These are phyloP conservation scores for Xyrichtys novacula DNA, from an alignment of 2,797 vertebrate genomes.

Conservation along the genomic window DNA sequence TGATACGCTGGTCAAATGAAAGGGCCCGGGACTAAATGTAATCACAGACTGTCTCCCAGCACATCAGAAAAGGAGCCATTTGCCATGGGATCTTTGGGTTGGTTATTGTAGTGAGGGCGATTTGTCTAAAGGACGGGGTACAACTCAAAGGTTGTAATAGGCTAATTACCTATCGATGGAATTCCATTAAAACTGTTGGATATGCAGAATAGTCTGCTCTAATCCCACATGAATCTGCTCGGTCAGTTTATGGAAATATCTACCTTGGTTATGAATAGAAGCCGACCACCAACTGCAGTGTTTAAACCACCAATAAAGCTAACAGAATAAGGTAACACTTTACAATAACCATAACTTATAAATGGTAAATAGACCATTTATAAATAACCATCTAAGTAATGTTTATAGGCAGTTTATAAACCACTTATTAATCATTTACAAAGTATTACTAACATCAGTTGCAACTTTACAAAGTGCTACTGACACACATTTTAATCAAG, in stretches of 20 bases:
- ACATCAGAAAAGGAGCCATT: slow-evolving; percentile 77
- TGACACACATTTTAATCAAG: too few relatives aligned
- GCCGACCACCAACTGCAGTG: not conserved
- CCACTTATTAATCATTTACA: too few relatives aligned
- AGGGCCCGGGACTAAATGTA: slow-evolving; percentile 72
- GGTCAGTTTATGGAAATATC: slow-evolving; percentile 31
- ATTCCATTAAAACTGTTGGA: slow-evolving; percentile 65
- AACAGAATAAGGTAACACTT: not conserved
- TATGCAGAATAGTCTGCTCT: slow-evolving; percentile 43
- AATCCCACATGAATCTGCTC: slow-evolving; percentile 34
- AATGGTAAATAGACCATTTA: too few relatives aligned
- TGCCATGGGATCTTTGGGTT: slow-evolving; percentile 64
- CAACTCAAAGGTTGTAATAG: slow-evolving; percentile 74
- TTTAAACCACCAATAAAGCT: not conserved
- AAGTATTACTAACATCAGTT: too few relatives aligned
- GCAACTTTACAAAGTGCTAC: too few relatives aligned
- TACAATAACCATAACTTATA: too few relatives aligned
- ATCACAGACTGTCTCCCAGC: slow-evolving; percentile 77
- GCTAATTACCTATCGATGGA: slow-evolving; percentile 73
- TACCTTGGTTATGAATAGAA: slow-evolving; percentile 27
- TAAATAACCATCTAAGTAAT: too few relatives aligned
- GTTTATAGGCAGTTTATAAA: too few relatives aligned
- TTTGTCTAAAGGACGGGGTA: slow-evolving; percentile 67
- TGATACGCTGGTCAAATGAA: slow-evolving; percentile 82
- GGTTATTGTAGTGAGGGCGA: slow-evolving; percentile 59